Conservation (phyloP, 2,888 invertebrate genomes). For the Capitulum mitella region DNA sequence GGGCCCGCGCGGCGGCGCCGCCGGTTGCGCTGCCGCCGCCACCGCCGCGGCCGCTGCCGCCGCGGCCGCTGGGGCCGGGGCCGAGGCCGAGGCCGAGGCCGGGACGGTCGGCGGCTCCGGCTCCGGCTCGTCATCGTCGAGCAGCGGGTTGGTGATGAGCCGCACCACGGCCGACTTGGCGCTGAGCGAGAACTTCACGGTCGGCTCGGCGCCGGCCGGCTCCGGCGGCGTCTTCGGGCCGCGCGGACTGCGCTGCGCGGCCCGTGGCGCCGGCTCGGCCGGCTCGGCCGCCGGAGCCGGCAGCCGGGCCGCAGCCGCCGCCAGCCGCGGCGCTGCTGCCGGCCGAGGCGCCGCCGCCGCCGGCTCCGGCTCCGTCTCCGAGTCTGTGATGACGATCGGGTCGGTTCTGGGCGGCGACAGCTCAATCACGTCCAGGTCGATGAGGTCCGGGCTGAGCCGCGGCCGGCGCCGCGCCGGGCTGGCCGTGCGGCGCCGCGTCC, state of each 20-base stretch:
- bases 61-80: neutral
- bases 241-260: neutral
- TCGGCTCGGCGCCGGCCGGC: constrained; percentile 19
- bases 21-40: neutral
- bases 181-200: neutral
- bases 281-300: constrained; percentile 28
- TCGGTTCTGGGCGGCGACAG: constrained; percentile 66
- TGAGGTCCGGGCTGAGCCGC: constrained; percentile 55
- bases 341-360: constrained; percentile 18
- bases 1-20: constrained; percentile 14
- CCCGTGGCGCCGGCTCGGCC: neutral
- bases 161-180: neutral
- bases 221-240: constrained; percentile 19
- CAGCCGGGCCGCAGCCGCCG: constrained; percentile 29
- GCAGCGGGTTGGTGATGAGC: neutral
- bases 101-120: neutral
- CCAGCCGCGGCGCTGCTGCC: constrained; percentile 34
- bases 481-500: neutral
- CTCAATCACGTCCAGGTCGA: constrained; percentile 36
- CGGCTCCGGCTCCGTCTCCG: constrained; percentile 50
- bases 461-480: neutral
- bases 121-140: neutral
- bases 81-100: too few species aligned
- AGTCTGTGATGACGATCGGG: constrained; percentile 75
- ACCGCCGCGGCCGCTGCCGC: neutral